phyloP scores from a whole-genome alignment of 2,797 vertebrate genomes.

The Protosalanx chinensis region DNA sequence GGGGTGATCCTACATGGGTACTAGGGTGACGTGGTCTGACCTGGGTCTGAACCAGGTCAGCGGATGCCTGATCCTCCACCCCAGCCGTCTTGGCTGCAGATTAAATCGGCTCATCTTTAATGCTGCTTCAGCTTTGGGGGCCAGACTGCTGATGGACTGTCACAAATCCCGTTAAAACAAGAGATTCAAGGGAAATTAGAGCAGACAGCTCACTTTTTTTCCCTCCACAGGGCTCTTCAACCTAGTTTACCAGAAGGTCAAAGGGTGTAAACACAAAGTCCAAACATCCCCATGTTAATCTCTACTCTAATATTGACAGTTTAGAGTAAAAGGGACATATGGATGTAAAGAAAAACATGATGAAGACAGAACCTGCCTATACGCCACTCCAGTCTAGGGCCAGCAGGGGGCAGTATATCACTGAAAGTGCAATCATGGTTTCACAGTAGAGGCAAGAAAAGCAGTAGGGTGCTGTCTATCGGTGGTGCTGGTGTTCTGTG shows the following conservation, averaged over 20 bases:
- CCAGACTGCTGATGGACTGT: conserved; percentile 24
- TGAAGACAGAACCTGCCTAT: background rate
- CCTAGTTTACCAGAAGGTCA: background rate
- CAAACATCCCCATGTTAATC: background rate
- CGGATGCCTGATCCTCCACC: conserved; percentile 18
- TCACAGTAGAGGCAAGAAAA: background rate
- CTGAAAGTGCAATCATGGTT: conserved; percentile 15
- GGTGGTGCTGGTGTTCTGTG: conserved; percentile 25
- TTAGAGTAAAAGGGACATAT: background rate
- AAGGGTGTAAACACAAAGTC: background rate
- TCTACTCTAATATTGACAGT: background rate
- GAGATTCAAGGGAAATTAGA: conserved; percentile 7
- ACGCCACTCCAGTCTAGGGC: conserved; percentile 29
- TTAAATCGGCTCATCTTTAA: conserved; percentile 46
- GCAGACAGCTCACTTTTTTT: conserved; percentile 11
- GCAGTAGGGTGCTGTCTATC: background rate
- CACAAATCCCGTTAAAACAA: conserved; percentile 28
- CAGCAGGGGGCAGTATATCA: conserved; percentile 70
- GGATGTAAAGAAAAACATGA: background rate
- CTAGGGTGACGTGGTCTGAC: background rate
- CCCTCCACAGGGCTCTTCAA: background rate
- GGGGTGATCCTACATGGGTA: conserved; percentile 3
- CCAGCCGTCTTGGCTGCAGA: conserved; percentile 31
- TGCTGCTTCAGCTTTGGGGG: conserved; percentile 35
- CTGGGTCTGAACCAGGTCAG: conserved; percentile 6